Base-by-base conservation (phyloP, 2,797 vertebrate genomes). In the Anisognathus igniventris region DNA sequence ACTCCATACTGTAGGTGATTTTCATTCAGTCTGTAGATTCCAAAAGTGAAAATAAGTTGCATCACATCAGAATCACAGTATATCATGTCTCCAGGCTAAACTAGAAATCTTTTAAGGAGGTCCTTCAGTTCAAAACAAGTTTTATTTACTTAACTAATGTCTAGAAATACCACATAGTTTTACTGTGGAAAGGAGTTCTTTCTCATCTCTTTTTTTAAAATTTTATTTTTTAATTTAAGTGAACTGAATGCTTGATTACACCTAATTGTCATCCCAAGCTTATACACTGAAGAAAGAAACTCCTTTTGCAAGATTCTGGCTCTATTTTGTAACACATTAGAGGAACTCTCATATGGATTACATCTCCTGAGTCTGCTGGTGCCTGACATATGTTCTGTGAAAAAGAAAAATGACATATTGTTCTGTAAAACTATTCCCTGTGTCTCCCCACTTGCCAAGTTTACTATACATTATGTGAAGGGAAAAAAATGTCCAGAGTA, bases 341-440 rank as follows among this genome's bases (percentile, higher is more conserved):
- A 92, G 66, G 75, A 92, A 62, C 47, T 83, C 72, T 94, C 85
- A 86, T 92, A 93, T 88, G 81, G 89, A 92, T 89, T 91, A 88
- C 53, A 95, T 96, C 75, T 93, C 37, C 16, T n/a, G 24, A 88
- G 47, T 70, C 78, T 91, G 72, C 53, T 83, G 88, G 88, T 77
- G 92, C 84, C 65, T 92, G 89, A 93, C 78, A 93, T 70, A 89
- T 62, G 75, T 90, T 94, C 92, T 88, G 58, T 68, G 85, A 89
- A 83, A 83, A 83, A 93, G 75, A 83, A 92, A 92, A 91, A 91
- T 68, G 65, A 77, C 6, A 67, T 70, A 90, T 72, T 91, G 75
- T 92, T 94, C 80, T 84, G n/a, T 72, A 78, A 90, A 95, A 93
- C 61, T 95, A 58, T 84, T 94, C 79, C 57, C 87, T 6, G 8